Percentiles rank a stretch among this genome's conserved stretches.
These are phyloP conservation scores for Pseudochirops corinnae DNA, from an alignment of 2,797 vertebrate species.

Conservation along the genomic window DNA sequence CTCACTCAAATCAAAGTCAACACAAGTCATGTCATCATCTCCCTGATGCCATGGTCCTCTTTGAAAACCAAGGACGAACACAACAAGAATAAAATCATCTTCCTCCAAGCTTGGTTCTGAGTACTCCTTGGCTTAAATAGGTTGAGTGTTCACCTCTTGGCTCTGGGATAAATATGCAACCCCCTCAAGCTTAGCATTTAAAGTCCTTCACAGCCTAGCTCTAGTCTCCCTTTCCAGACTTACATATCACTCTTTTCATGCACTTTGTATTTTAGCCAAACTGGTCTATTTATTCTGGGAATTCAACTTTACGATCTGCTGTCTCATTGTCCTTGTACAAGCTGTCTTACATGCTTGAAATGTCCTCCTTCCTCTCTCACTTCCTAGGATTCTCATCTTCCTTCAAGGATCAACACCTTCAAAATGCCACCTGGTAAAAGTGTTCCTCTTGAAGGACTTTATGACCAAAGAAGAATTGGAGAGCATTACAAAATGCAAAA, in stretches of 20 bases:
- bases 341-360: background rate
- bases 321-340: background rate
- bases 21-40: too few species aligned
- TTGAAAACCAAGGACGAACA: too few species aligned
- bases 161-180: background rate
- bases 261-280: background rate
- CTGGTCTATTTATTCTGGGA: background rate
- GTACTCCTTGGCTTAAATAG: background rate
- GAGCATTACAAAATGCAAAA: too few species aligned
- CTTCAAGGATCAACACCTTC: background rate
- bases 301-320: background rate
- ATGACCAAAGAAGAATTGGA: too few species aligned
- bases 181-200: background rate
- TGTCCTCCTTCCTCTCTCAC: background rate
- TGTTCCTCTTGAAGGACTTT: background rate
- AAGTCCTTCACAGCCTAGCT: background rate
- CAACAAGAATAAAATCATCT: background rate
- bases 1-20: too few species aligned
- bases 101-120: background rate
- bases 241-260: background rate
- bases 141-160: background rate
- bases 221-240: background rate
- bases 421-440: background rate
- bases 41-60: too few species aligned
- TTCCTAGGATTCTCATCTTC: background rate